Percentiles rank a stretch among this genome's conserved stretches.
phyloP scores from a whole-genome alignment of 2,113 vertebrate species.

The Eleginops maclovinus region DNA sequence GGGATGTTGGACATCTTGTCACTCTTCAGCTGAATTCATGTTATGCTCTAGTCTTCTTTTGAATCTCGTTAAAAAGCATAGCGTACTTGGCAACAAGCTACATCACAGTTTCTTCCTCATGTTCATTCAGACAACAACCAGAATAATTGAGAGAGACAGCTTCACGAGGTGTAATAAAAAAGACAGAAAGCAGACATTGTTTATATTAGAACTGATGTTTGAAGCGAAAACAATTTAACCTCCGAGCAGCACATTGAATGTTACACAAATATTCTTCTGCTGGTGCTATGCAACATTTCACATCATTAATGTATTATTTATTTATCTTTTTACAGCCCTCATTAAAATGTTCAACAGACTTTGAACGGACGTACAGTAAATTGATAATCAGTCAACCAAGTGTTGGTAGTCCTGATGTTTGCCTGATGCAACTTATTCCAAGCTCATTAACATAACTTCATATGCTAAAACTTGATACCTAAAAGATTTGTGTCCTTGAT shows the following conservation, averaged over 20 bases:
- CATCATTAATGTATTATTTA: not conserved
- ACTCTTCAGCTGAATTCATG: not conserved
- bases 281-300: slow-evolving; percentile 15
- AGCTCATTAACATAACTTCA: not conserved
- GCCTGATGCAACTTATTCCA: not conserved
- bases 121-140: not conserved
- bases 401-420: not conserved
- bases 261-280: slow-evolving; percentile 18
- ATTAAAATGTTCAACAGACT: slow-evolving; percentile 16
- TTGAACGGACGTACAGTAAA: not conserved
- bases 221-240: slow-evolving; percentile 16
- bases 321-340: not conserved
- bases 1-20: slow-evolving; percentile 2
- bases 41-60: not conserved
- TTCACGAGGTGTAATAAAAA: not conserved
- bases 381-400: slow-evolving; percentile 5
- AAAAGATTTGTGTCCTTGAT: not conserved
- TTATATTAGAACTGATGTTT: slow-evolving; percentile 9
- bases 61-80: not conserved
- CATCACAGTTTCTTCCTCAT: not conserved
- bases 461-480: not conserved
- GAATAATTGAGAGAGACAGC: slow-evolving; percentile 6
- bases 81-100: not conserved
- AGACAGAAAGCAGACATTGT: slow-evolving; percentile 33
- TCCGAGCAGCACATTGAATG: slow-evolving; percentile 6